Percentiles rank a stretch among this genome's conserved stretches.
Evolutionary conservation across 2,888 invertebrate species (phyloP).

Genomic region (Pilophorus perplexus): DNA sequence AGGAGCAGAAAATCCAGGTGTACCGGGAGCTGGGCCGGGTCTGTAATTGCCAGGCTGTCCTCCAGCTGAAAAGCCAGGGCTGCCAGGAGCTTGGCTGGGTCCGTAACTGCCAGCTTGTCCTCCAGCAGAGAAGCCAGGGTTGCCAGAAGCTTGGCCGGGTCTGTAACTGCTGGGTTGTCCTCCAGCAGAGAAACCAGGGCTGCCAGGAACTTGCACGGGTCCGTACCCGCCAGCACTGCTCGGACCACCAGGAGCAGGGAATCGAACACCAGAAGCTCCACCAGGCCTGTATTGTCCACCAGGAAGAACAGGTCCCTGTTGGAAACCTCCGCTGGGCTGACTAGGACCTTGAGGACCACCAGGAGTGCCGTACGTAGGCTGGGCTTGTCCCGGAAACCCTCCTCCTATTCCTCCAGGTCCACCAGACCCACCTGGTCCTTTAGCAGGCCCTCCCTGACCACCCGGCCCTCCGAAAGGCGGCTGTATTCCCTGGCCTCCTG

Average conservation of each 20-base stretch:
- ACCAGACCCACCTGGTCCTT: constrained; percentile 15
- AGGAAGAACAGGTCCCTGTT: neutral
- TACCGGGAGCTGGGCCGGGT: constrained; percentile 46
- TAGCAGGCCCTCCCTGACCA: constrained; percentile 13
- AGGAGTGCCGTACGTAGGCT: neutral
- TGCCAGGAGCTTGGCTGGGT: constrained; percentile 32
- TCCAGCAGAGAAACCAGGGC: neutral
- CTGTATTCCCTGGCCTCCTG: constrained; percentile 45
- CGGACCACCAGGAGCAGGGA: constrained; percentile 12
- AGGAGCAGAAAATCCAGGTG: constrained; percentile 1
- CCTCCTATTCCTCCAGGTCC: constrained; percentile 16
- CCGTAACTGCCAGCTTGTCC: constrained; percentile 39
- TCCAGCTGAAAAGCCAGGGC: constrained; percentile 46
- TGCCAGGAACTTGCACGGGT: neutral
- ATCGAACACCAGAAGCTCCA: constrained; percentile 15
- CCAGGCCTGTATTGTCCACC: neutral
- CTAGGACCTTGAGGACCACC: constrained; percentile 24
- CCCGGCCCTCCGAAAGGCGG: constrained; percentile 39
- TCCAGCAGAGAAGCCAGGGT: constrained; percentile 29
- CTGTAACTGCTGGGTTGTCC: no score
- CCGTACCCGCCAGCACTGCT: neutral
- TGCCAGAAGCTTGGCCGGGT: constrained; percentile 23
- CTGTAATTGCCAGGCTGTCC: constrained; percentile 47
- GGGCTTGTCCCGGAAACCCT: constrained; percentile 13
- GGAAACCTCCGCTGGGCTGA: neutral